Evolutionary conservation across 1,140 invertebrate species (phyloP).

Genomic region (Lepidurus couesii): DNA sequence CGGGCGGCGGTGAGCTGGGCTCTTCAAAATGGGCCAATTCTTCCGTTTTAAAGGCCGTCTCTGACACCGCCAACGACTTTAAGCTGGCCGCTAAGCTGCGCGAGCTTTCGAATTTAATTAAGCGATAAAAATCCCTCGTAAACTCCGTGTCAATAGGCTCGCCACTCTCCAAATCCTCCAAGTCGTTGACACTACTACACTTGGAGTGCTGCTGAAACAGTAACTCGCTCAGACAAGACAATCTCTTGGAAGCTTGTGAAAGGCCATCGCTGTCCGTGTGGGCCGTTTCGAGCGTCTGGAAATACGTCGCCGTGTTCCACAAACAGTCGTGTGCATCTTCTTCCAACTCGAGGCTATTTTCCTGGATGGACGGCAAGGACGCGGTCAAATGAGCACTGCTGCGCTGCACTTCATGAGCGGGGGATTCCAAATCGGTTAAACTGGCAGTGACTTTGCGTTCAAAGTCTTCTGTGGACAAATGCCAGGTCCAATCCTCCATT

Average conservation of each 20-base stretch:
- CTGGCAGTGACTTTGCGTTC: slow-evolving; percentile 24
- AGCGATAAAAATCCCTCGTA: slow-evolving; percentile 65
- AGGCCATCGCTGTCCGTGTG: not conserved
- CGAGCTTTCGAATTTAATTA: slow-evolving; percentile 72
- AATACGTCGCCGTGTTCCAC: slow-evolving; percentile 61
- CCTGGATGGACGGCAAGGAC: slow-evolving; percentile 62
- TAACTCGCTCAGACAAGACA: not conserved
- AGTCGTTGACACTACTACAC: not conserved
- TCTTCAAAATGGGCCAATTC: not conserved
- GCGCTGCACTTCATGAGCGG: slow-evolving; percentile 34
- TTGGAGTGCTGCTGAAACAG: slow-evolving; percentile 11
- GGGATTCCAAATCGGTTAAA: slow-evolving; percentile 32
- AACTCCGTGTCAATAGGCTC: slow-evolving; percentile 60
- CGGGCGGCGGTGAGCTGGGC: slow-evolving; percentile 43
- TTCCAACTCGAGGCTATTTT: slow-evolving; percentile 64
- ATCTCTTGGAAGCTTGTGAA: not conserved
- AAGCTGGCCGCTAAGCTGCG: slow-evolving; percentile 66
- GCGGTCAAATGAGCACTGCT: slow-evolving; percentile 31
- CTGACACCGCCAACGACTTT: slow-evolving; percentile 20
- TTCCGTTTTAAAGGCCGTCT: not conserved
- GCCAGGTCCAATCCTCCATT: slow-evolving; percentile 71
- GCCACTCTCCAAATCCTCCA: slow-evolving; percentile 46
- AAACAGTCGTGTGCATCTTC: slow-evolving; percentile 65
- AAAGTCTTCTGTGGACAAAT: slow-evolving; percentile 59
- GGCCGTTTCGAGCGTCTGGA: slow-evolving; percentile 38